phyloP scores from a whole-genome alignment of 2,797 vertebrate species.

The Danio tinwini region DNA sequence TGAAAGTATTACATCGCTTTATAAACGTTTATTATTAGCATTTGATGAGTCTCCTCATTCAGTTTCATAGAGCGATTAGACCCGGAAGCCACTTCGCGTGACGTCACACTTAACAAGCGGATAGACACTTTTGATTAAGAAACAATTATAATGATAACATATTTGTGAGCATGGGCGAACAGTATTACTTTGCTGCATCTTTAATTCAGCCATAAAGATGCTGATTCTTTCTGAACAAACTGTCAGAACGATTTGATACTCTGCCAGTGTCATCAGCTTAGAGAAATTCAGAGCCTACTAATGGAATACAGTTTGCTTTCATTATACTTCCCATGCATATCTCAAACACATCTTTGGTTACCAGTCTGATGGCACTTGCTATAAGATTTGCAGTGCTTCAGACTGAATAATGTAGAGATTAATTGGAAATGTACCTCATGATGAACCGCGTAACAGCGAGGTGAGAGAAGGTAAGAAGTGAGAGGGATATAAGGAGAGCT shows the following conservation, averaged over 20 bases:
- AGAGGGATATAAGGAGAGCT: slow-evolving; percentile 57
- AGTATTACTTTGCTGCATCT: not conserved
- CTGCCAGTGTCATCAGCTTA: not conserved
- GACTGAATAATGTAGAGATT: slow-evolving; percentile 61
- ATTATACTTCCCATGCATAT: slow-evolving; percentile 27
- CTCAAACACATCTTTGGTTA: slow-evolving; percentile 52
- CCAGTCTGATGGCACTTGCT: slow-evolving; percentile 54
- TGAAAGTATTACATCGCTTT: too few species aligned
- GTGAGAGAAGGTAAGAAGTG: slow-evolving; percentile 51
- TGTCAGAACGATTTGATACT: slow-evolving; percentile 16
- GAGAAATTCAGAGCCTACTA: slow-evolving; percentile 4
- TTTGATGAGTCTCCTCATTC: too few species aligned
- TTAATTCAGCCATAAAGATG: not conserved
- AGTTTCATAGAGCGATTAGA: too few species aligned
- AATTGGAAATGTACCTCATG: slow-evolving; percentile 72
- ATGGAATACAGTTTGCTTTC: slow-evolving; percentile 31
- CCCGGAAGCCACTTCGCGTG: too few species aligned
- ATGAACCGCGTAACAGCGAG: slow-evolving; percentile 48
- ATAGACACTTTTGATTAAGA: not conserved
- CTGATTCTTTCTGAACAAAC: slow-evolving; percentile 15
- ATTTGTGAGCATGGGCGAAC: not conserved
- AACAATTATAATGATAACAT: slow-evolving; percentile 2
- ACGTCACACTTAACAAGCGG: too few species aligned
- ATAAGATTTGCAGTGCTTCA: slow-evolving; percentile 39
- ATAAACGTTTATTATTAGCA: too few species aligned